Conservation (phyloP, 37 sponge, comb jelly and placozoan genomes). For the Beroe forskalii region DNA sequence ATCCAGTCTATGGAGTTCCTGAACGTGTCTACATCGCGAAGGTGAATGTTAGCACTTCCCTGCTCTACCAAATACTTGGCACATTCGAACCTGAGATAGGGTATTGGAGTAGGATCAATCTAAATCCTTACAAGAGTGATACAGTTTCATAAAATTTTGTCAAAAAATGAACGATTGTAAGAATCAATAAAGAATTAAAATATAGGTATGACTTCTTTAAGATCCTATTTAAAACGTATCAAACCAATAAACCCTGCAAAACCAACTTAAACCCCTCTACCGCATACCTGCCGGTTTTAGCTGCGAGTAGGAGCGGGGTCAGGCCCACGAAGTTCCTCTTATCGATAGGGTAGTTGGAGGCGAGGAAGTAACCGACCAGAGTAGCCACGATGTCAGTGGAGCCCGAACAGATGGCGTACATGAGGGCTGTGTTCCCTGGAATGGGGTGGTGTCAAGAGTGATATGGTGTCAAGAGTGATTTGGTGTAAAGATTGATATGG, state of each 20-base stretch:
- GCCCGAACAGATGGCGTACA: slow-evolving; percentile 46
- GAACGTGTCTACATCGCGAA: slow-evolving; percentile 41
- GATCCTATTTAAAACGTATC: too few species aligned
- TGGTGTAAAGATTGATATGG: background rate
- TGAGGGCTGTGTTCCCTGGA: slow-evolving; percentile 55
- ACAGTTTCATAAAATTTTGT: background rate
- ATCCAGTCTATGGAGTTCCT: slow-evolving; percentile 55
- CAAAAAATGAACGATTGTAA: too few species aligned
- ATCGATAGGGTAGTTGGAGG: slow-evolving; percentile 44
- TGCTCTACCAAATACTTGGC: slow-evolving; percentile 24
- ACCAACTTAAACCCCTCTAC: background rate
- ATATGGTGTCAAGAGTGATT: background rate
- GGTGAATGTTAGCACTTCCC: slow-evolving; percentile 17
- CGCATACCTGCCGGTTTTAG: slow-evolving; percentile 31
- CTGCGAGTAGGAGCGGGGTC: slow-evolving; percentile 40
- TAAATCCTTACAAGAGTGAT: background rate
- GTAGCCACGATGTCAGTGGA: slow-evolving; percentile 40
- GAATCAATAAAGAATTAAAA: too few species aligned
- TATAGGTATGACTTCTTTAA: too few species aligned
- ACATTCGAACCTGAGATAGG: slow-evolving; percentile 32
- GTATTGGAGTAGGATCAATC: background rate
- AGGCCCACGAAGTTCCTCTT: slow-evolving; percentile 57
- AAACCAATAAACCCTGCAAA: too few species aligned
- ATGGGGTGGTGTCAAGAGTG: background rate
- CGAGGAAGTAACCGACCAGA: slow-evolving; percentile 48